These are phyloP conservation scores for Scelioninae gen. 1 DNA, from an alignment of 2,888 invertebrate genomes.

Conservation along the genomic window DNA sequence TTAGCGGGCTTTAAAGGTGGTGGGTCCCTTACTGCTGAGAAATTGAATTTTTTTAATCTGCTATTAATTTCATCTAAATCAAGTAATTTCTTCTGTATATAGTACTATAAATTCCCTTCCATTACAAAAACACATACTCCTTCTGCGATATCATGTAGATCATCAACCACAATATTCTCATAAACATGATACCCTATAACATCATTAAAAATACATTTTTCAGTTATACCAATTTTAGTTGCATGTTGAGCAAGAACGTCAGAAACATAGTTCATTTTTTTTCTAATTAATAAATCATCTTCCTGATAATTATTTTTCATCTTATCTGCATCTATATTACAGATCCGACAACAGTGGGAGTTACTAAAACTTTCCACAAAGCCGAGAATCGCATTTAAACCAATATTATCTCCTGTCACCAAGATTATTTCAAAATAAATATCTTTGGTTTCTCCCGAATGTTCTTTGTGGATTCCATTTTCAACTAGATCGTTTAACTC, in stretches of 20 bases:
- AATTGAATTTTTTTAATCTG: constrained; percentile 32
- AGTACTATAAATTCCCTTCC: constrained; percentile 24
- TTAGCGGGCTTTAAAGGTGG: constrained; percentile 7
- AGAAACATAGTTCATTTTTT: constrained; percentile 14
- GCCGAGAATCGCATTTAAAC: constrained; percentile 34
- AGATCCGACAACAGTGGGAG: constrained; percentile 33
- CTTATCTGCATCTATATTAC: constrained; percentile 2
- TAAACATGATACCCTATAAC: constrained; percentile 45
- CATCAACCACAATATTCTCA: constrained; percentile 28
- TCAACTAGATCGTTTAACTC: constrained; percentile 43
- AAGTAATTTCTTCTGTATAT: constrained; percentile 13
- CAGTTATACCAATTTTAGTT: constrained; percentile 14
- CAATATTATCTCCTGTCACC: constrained; percentile 50
- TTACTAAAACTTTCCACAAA: constrained; percentile 35
- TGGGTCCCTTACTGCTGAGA: constrained; percentile 10
- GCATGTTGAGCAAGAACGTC: constrained; percentile 19
- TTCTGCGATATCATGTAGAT: too few species aligned
- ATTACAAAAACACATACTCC: constrained; percentile 18
- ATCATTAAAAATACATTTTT: constrained; percentile 55
- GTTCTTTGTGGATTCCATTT: constrained; percentile 39
- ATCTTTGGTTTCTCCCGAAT: constrained; percentile 5
- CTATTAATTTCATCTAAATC: constrained; percentile 21
- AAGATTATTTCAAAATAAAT: constrained; percentile 48
- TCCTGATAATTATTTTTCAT: constrained; percentile 26
- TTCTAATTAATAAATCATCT: constrained; percentile 24